Conservation (phyloP, 2,113 vertebrate species). For the Callopanchax toddi region DNA sequence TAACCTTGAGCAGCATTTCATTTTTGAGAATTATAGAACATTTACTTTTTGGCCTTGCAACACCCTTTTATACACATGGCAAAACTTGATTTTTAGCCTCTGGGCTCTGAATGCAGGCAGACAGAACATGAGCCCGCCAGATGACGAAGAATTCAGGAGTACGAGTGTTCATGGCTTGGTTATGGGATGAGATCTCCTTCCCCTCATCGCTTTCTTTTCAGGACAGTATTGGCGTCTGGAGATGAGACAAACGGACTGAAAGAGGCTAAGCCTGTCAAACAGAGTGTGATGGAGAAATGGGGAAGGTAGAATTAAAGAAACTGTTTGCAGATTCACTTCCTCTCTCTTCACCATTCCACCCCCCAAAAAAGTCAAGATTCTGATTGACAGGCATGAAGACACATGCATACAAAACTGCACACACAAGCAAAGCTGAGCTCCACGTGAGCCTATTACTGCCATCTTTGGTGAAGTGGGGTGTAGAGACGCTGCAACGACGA, state of each 20-base stretch:
- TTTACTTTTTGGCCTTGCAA: background rate
- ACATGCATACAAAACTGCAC: slow-evolving; percentile 17
- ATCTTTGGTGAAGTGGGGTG: slow-evolving; percentile 31
- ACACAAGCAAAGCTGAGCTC: slow-evolving; percentile 30
- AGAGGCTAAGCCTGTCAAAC: slow-evolving; percentile 26
- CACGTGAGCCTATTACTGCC: slow-evolving; percentile 40
- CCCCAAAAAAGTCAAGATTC: slow-evolving; percentile 14
- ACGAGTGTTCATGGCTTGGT: slow-evolving; percentile 17
- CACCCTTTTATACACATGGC: slow-evolving; percentile 19
- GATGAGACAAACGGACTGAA: slow-evolving; percentile 27
- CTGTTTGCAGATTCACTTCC: slow-evolving; percentile 67
- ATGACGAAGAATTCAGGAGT: slow-evolving; percentile 15
- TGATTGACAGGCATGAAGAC: slow-evolving; percentile 27
- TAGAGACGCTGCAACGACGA: slow-evolving; percentile 25
- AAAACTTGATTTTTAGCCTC: slow-evolving; percentile 33
- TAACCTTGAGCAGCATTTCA: background rate
- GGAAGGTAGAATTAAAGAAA: slow-evolving; percentile 55
- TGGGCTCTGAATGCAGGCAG: slow-evolving; percentile 37
- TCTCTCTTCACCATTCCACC: slow-evolving; percentile 16
- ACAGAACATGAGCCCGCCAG: slow-evolving; percentile 30
- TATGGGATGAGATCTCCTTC: slow-evolving; percentile 34
- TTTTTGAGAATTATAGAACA: background rate
- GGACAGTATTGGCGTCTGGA: slow-evolving; percentile 22
- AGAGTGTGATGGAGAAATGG: slow-evolving; percentile 38
- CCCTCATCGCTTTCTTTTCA: slow-evolving; percentile 18